These are phyloP conservation scores for Apodemia hepburni DNA, from an alignment of 2,888 invertebrate species.

Conservation along the genomic window DNA sequence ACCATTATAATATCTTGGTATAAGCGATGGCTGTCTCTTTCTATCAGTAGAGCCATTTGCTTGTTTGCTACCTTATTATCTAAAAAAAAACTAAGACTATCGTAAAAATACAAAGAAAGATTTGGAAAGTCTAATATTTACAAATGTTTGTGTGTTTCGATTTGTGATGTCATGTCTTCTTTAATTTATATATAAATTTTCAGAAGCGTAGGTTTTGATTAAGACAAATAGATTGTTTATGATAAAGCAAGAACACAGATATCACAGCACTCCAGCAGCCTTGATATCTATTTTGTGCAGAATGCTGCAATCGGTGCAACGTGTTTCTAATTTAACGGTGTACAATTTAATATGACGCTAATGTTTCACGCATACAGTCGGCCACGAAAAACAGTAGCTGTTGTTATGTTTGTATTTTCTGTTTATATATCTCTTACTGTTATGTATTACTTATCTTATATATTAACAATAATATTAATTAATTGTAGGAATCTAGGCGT, in stretches of 20 bases:
- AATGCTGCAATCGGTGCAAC: conserved; percentile 36
- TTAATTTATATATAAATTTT: neutral
- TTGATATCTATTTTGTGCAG: conserved; percentile 43
- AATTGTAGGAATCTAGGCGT: too few species aligned
- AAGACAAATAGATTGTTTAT: conserved; percentile 21
- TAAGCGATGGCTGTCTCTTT: too few species aligned
- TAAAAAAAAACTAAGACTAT: too few species aligned
- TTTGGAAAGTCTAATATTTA: too few species aligned
- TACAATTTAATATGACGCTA: conserved; percentile 35
- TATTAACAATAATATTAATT: too few species aligned
- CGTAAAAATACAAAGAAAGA: too few species aligned
- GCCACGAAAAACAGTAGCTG: neutral
- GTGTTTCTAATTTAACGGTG: conserved; percentile 36
- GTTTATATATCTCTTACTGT: too few species aligned
- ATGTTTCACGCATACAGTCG: conserved; percentile 22
- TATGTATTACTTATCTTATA: too few species aligned
- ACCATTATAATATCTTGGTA: too few species aligned
- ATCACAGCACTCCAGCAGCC: conserved; percentile 29
- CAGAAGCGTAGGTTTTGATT: neutral
- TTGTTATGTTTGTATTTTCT: neutral
- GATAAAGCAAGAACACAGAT: conserved; percentile 24
- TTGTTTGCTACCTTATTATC: too few species aligned
- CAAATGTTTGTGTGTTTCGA: too few species aligned
- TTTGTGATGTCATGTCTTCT: neutral
- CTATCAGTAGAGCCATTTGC: too few species aligned